A percentile compares a stretch with the other conserved stretches of the same genome.
These are phyloP conservation scores for Tryphoninae sp. DNA, from an alignment of 2,888 invertebrate genomes.

Conservation along the genomic window DNA sequence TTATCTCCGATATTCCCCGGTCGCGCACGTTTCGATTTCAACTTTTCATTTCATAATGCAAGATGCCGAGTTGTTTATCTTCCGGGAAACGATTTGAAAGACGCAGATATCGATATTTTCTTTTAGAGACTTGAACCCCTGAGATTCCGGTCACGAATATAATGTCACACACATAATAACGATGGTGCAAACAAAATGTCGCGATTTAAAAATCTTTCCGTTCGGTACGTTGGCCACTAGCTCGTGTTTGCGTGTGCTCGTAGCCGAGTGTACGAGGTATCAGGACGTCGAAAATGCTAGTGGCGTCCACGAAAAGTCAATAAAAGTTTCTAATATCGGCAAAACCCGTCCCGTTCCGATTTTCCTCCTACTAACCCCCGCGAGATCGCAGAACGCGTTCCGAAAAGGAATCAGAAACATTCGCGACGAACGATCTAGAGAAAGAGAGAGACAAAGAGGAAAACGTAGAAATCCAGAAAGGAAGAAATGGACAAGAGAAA, in stretches of 20 bases:
- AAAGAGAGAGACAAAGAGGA: neutral
- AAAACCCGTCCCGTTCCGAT: slow-evolving; percentile 21
- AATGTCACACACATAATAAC: slow-evolving; percentile 11
- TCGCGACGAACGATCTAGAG: neutral
- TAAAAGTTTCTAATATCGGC: slow-evolving; percentile 62
- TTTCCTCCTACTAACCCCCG: neutral
- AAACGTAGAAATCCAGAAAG: neutral
- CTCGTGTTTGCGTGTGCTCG: neutral
- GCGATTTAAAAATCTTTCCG: slow-evolving; percentile 10
- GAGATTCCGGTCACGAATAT: slow-evolving; percentile 36
- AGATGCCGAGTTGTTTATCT: neutral
- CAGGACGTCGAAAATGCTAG: slow-evolving; percentile 28
- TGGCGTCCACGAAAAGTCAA: slow-evolving; percentile 55
- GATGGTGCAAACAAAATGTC: slow-evolving; percentile 14
- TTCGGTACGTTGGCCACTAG: neutral
- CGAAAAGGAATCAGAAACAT: slow-evolving; percentile 20
- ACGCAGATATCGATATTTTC: neutral
- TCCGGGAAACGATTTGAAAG: neutral
- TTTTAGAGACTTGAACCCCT: neutral
- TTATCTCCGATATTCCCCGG: neutral
- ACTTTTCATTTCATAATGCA: neutral
- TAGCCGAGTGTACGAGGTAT: neutral
- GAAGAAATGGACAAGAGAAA: neutral
- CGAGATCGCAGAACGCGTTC: slow-evolving; percentile 29
- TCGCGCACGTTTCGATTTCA: neutral